Conservation (phyloP, 2,113 vertebrate genomes). For the Cheilinus undulatus region DNA sequence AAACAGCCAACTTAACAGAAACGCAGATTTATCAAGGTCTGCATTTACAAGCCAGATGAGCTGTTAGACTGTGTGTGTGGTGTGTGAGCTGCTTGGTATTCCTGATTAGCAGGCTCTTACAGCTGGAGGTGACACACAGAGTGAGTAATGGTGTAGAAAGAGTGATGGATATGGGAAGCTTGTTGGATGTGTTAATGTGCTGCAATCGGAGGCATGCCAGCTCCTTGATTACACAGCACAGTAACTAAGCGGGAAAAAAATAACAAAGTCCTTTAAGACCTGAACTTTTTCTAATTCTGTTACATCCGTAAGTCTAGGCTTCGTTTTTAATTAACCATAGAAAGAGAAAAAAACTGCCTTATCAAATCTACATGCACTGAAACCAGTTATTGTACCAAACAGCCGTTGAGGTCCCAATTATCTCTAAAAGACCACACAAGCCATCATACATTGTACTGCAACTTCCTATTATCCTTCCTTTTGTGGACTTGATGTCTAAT, state of each 20-base stretch:
- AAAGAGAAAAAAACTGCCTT: too few relatives aligned
- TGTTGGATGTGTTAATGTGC: conserved; percentile 20
- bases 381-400: too few relatives aligned
- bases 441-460: too few relatives aligned
- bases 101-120: conserved; percentile 48
- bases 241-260: not conserved
- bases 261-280: not conserved
- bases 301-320: too few relatives aligned
- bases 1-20: conserved; percentile 35
- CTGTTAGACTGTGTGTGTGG: conserved; percentile 43
- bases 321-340: too few relatives aligned
- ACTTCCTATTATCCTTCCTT: too few relatives aligned
- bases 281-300: too few relatives aligned
- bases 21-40: conserved; percentile 29
- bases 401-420: too few relatives aligned
- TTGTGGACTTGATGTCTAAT: too few relatives aligned
- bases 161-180: conserved; percentile 4
- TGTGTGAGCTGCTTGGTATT: conserved; percentile 16
- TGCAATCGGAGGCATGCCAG: conserved; percentile 7
- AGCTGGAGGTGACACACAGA: conserved; percentile 65
- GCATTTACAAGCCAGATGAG: conserved; percentile 47
- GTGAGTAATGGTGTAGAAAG: conserved; percentile 8
- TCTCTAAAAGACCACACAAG: too few relatives aligned
- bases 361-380: too few relatives aligned
- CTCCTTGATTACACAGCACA: conserved; percentile 17